A percentile compares a stretch with the other conserved stretches of the same genome.
These are phyloP conservation scores for Brachionus rotundiformis DNA, from an alignment of 1,140 invertebrate genomes.

Conservation along the genomic window DNA sequence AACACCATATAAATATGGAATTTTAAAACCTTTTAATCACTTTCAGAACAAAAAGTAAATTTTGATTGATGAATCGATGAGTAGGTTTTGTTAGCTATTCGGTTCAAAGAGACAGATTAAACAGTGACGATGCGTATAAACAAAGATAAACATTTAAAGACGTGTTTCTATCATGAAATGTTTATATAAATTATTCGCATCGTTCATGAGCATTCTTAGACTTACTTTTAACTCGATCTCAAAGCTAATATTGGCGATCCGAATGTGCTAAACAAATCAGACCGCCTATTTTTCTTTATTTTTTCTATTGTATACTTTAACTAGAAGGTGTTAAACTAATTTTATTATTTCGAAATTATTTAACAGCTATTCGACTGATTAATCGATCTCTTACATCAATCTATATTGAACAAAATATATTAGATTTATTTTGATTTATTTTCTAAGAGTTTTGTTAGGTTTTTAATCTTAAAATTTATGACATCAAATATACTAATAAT, in stretches of 20 bases:
- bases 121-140: not conserved
- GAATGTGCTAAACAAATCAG: not conserved
- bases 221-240: conserved; percentile 10
- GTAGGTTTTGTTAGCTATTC: not conserved
- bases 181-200: not conserved
- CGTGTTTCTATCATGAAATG: conserved; percentile 28
- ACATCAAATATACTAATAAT: too few species aligned
- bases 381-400: not conserved
- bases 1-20: not conserved
- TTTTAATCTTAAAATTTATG: too few species aligned
- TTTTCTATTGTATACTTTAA: not conserved
- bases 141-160: conserved; percentile 8
- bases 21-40: not conserved
- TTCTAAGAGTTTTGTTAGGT: too few species aligned
- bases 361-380: not conserved
- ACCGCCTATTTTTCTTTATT: not conserved
- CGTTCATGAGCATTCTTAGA: not conserved
- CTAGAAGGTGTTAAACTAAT: too few species aligned
- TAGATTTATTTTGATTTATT: too few species aligned
- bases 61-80: conserved; percentile 38
- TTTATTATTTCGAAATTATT: too few species aligned
- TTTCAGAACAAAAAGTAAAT: not conserved
- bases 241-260: not conserved
- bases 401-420: too few species aligned
- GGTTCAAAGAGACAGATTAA: not conserved